Evolutionary conservation across 2,113 vertebrate genomes (phyloP).

Genomic region (Nyctereutes procyonoides): DNA sequence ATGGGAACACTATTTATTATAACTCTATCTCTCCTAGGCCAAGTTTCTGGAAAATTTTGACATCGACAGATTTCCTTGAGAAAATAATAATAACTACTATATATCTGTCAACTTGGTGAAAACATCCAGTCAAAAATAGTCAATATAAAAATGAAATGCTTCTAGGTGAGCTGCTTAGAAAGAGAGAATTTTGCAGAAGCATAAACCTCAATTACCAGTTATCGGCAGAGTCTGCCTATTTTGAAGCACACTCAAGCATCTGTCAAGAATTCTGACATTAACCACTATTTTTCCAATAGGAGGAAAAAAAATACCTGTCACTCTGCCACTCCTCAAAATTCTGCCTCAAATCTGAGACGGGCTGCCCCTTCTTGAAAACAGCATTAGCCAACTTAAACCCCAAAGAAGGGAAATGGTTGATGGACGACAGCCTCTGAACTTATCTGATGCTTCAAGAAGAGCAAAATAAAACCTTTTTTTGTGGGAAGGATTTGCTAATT

Average conservation of each 20-base stretch:
- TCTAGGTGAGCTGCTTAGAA: not conserved
- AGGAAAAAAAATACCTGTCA: not conserved
- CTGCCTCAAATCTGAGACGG: not conserved
- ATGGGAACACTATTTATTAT: not conserved
- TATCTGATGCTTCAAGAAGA: not conserved
- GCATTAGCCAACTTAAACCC: not conserved
- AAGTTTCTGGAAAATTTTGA: constrained; percentile 45
- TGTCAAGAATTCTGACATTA: constrained; percentile 31
- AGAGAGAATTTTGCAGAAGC: constrained; percentile 24
- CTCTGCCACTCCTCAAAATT: not conserved
- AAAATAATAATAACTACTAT: constrained; percentile 63
- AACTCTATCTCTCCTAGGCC: not conserved
- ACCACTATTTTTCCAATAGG: not conserved
- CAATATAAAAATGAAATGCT: constrained; percentile 31
- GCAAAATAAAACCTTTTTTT: not conserved
- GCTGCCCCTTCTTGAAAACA: not conserved
- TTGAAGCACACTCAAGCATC: not conserved
- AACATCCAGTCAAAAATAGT: constrained; percentile 34
- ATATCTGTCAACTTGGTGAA: constrained; percentile 21
- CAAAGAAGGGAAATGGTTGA: not conserved
- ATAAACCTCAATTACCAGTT: not conserved
- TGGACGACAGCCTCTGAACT: not conserved
- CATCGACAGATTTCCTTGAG: constrained; percentile 52
- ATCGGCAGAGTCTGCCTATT: not conserved
- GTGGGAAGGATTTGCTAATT: not conserved